Evolutionary conservation across 2,888 invertebrate genomes (phyloP).

Genomic region (Dioctria linearis): DNA sequence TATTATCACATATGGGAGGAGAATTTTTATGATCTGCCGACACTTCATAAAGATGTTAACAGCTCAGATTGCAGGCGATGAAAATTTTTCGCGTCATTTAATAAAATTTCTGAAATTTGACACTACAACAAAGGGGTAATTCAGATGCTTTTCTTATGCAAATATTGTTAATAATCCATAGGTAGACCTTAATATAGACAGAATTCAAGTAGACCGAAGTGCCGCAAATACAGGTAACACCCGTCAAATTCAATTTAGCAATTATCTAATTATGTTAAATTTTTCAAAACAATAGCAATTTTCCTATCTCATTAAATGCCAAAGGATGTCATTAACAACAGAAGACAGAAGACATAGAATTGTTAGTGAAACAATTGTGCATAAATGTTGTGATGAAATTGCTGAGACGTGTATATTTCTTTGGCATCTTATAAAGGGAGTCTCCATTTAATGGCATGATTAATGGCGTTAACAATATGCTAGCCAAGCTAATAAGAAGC

Average conservation of each 20-base stretch:
- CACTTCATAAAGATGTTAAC: slow-evolving; percentile 31
- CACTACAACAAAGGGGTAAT: slow-evolving; percentile 11
- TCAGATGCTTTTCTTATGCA: not conserved
- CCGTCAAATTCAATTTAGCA: not conserved
- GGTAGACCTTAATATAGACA: no score
- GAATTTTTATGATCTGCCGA: not conserved
- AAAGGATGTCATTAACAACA: not conserved
- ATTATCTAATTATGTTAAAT: slow-evolving; percentile 1
- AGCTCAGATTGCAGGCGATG: not conserved
- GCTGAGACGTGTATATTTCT: slow-evolving; percentile 11
- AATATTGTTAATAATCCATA: no score
- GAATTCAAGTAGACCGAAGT: no score
- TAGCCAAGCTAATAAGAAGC: slow-evolving; percentile 18
- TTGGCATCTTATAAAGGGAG: not conserved
- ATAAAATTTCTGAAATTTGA: slow-evolving; percentile 2
- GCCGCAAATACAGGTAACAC: not conserved
- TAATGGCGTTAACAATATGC: slow-evolving; percentile 32
- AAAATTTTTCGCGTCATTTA: slow-evolving; percentile 32
- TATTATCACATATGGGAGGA: slow-evolving; percentile 14
- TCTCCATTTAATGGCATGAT: slow-evolving; percentile 29
- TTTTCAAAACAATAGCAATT: not conserved
- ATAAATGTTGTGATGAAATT: not conserved
- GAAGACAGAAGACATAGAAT: not conserved
- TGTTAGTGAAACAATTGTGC: not conserved
- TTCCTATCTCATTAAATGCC: not conserved